These are phyloP conservation scores for Alauda arvensis DNA, from an alignment of 2,797 vertebrate genomes.

Conservation along the genomic window DNA sequence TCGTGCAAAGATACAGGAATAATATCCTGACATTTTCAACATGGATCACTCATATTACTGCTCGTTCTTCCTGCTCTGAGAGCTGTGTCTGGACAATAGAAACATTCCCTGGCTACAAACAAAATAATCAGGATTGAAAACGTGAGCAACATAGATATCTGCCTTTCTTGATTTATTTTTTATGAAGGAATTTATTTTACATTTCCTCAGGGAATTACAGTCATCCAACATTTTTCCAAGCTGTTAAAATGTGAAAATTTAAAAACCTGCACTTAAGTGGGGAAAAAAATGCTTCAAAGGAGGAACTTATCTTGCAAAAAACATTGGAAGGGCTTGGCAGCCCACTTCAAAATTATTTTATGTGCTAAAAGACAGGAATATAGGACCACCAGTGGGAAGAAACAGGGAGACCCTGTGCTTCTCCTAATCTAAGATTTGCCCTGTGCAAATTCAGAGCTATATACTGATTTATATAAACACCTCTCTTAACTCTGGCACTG, in stretches of 20 bases:
- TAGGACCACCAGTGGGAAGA: background rate
- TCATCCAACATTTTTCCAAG: background rate
- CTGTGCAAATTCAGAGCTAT: background rate
- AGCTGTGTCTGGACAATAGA: constrained; percentile 28
- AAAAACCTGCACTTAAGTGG: background rate
- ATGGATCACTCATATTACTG: constrained; percentile 1
- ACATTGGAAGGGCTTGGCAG: background rate
- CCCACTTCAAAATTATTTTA: background rate
- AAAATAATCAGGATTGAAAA: constrained; percentile 48
- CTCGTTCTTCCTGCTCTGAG: background rate
- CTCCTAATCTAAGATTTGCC: background rate
- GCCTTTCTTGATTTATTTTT: background rate
- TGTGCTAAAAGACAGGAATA: background rate
- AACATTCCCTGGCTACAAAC: constrained; percentile 39
- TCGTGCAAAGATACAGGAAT: background rate
- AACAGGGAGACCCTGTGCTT: background rate
- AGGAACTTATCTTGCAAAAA: background rate
- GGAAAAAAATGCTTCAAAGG: background rate
- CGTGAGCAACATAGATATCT: background rate
- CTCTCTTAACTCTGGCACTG: background rate
- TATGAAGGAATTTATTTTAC: background rate
- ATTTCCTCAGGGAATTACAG: background rate
- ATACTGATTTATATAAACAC: background rate
- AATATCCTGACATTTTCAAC: constrained; percentile 54
- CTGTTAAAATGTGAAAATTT: background rate